Evolutionary conservation across 2,888 invertebrate genomes (phyloP), one percentile per base, ranked within the genome.

Genomic region (Phania funesta): DNA sequence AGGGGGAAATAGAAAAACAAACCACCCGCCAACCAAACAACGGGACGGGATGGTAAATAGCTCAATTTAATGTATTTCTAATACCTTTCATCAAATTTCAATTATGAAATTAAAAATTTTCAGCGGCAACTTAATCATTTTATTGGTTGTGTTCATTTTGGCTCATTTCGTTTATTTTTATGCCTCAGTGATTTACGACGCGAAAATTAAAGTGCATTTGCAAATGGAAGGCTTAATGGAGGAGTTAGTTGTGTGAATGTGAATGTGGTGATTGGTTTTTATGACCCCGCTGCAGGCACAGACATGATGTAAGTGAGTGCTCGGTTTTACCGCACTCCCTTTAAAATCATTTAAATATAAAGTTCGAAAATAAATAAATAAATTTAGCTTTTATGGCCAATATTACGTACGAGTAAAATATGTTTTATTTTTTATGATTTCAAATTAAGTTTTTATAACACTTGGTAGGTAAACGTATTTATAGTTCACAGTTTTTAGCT

Each of bases 161-260:
- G 32, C 68, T 56, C 44, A 44, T 46, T 56, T 74, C 29, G 58
- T 64, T 46, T 29, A 16, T 76, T 76, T 77, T 82, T 83, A 84
- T 83, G 54, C 70, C 75, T 32, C 22, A 56, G 86, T 88, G 88
- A 88, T 89, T 88, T 87, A 88, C 86, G 86, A 80, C 79, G 83
- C 67, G 84, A 87, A 88, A 89, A 88, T 88, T 87, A 87, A 88
- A 88, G 84, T 85, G 80, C 84, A 84, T 84, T 84, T 83, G 84
- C 84, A 84, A 83, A 65, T 80, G 83, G 80, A 84, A 84, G 84
- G 79, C 74, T 48, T 50, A 78, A 78, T 78, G 64, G 64, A 48
- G 64, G 29, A 71, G 67, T 35, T 46, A 46, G 48, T 18, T 52
- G 67, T 41, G 29, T 64, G 35, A 8, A 52, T 41, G 32, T 48